A percentile compares a stretch with the other conserved stretches of the same genome.
phyloP scores from a whole-genome alignment of 2,888 invertebrate species.

The Melanophora roralis region DNA sequence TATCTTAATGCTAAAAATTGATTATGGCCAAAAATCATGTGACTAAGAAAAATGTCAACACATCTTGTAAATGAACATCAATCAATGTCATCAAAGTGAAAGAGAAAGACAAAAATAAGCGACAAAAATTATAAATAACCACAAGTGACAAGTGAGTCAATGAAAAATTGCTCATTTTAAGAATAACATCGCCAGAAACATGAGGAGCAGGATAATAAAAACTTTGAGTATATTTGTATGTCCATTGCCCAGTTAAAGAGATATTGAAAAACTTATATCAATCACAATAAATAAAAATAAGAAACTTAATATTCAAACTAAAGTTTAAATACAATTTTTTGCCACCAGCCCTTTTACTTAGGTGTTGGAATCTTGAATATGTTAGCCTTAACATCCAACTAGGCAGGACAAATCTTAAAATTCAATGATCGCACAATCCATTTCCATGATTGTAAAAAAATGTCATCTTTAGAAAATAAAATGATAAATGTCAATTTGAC shows the following conservation, averaged over 20 bases:
- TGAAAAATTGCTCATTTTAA: slow-evolving; percentile 55
- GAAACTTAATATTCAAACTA: background rate
- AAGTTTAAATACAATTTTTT: slow-evolving; percentile 15
- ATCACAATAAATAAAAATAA: slow-evolving; percentile 50
- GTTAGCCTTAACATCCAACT: slow-evolving; percentile 1
- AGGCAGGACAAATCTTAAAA: slow-evolving; percentile 7
- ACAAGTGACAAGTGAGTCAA: slow-evolving; percentile 60
- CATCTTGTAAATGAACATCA: slow-evolving; percentile 60
- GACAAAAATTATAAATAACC: slow-evolving; percentile 59
- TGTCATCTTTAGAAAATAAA: slow-evolving; percentile 35
- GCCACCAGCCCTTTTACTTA: slow-evolving; percentile 49
- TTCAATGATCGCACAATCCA: slow-evolving; percentile 24
- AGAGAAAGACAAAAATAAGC: slow-evolving; percentile 37
- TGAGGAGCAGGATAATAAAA: slow-evolving; percentile 38
- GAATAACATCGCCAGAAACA: slow-evolving; percentile 41
- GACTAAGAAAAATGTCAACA: slow-evolving; percentile 62
- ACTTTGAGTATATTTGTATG: background rate
- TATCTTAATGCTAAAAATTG: slow-evolving; percentile 44
- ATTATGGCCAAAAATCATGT: slow-evolving; percentile 56
- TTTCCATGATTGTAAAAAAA: slow-evolving; percentile 35
- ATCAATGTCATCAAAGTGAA: slow-evolving; percentile 51
- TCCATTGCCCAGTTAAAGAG: background rate
- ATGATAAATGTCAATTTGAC: slow-evolving; percentile 61
- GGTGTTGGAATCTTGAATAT: background rate
- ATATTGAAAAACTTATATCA: slow-evolving; percentile 45